phyloP scores from a whole-genome alignment of 2,113 vertebrate species.

The Cephalopterus ornatus region DNA sequence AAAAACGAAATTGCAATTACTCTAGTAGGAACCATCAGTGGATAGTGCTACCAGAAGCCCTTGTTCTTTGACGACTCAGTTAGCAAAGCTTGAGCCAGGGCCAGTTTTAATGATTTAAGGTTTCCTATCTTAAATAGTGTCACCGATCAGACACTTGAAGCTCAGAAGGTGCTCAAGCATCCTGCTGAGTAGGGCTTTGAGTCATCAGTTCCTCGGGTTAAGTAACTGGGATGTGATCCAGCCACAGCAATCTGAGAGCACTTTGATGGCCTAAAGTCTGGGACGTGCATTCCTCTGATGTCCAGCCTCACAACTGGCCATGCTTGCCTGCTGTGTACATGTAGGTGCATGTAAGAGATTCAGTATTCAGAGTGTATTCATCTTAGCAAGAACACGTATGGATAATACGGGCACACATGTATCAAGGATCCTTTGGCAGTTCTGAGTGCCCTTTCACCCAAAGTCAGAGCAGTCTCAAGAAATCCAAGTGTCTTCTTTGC shows the following conservation, averaged over 20 bases:
- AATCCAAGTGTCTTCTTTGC: background rate
- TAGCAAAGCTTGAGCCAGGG: background rate
- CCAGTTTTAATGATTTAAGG: background rate
- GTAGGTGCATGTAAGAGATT: background rate
- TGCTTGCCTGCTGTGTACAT: background rate
- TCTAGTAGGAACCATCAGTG: background rate
- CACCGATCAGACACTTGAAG: background rate
- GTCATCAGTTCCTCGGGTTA: background rate
- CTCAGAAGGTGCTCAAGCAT: background rate
- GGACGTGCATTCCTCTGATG: background rate
- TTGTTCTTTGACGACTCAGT: background rate
- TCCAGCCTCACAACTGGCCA: background rate
- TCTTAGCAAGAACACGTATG: background rate
- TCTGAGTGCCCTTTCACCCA: background rate
- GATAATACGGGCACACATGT: rapidly evolving
- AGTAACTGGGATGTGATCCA: background rate
- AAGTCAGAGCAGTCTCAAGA: background rate
- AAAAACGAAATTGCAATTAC: background rate
- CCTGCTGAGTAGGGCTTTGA: background rate
- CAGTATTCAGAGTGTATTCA: background rate
- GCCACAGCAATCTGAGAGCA: background rate
- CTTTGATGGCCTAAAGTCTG: background rate
- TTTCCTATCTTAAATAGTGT: background rate
- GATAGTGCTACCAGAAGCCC: background rate
- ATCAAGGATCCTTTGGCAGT: background rate